Evolutionary conservation across 1,140 invertebrate species (phyloP), one percentile per base, ranked within the genome.

Genomic region (Drosophila tropicalis): DNA sequence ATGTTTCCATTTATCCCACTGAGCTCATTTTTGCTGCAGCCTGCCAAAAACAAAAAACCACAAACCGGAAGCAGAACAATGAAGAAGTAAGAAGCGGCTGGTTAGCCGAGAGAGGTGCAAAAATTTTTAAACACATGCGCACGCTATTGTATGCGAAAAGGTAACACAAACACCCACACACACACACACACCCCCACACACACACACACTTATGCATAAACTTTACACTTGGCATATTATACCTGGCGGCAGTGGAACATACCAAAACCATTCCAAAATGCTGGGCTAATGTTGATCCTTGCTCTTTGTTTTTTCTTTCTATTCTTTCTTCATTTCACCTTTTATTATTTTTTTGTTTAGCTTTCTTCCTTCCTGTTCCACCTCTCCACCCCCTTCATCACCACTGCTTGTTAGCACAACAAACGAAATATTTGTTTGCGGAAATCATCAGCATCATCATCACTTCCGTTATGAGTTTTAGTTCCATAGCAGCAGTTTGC

Each of bases 401-500:
- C 25, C 55, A 32, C 29, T 25, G 54, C 34, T 70, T 76, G 69
- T 76, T 71, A 58, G 61, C 64, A 67, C 69, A 82, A 79, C 81
- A 76, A 83, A 82, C 80, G 72, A 82, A 83, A 83, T 82, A 83
- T 83, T 83, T 83, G 81, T 79, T 83, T 83, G 80, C 79, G 81
- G 81, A 83, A 83, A 83, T 83, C 80, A 83, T 83, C 80, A 83
- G 81, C 81, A 83, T 83, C 81, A 83, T 81, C 79, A 81, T 79
- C 81, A 76, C 74, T 67, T 83, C 81, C 81, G 80, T 77, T 71
- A 76, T 72, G 76, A 66, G 65, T 68, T 72, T 44, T 56, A 72
- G 55, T 75, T 69, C 61, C 61, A 39, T 39, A 41, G 34, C 17
- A 61, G 22, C 39, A 61, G 25, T 61, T 51, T 1, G 44, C 17